Conservation (phyloP, 2,888 invertebrate genomes). For the Netelia inedita region DNA sequence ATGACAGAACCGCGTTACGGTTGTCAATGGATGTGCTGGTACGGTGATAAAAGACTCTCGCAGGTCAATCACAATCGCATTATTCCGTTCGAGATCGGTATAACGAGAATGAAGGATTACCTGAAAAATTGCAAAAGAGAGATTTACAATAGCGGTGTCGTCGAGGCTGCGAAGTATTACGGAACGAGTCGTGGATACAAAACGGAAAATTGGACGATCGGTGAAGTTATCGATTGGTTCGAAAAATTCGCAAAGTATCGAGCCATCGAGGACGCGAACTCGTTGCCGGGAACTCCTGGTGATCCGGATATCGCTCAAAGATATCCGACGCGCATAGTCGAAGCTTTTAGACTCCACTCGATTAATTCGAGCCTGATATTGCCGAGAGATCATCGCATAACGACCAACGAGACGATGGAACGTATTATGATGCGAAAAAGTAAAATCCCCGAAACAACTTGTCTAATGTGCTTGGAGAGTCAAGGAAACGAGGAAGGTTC, state of each 20-base stretch:
- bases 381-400: conserved; percentile 73
- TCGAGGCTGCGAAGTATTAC: conserved; percentile 75
- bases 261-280: conserved; percentile 7
- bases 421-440: conserved; percentile 21
- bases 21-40: conserved; percentile 83
- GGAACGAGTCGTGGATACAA: conserved; percentile 72
- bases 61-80: conserved; percentile 73
- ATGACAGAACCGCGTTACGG: conserved; percentile 79
- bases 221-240: conserved; percentile 73
- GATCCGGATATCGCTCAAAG: conserved; percentile 51
- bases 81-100: conserved; percentile 45
- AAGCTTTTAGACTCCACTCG: conserved; percentile 74
- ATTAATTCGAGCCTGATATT: conserved; percentile 71
- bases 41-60: conserved; percentile 81
- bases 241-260: conserved; percentile 46
- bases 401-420: conserved; percentile 70
- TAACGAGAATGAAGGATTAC: conserved; percentile 48
- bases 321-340: conserved; percentile 75
- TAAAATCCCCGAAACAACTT: conserved; percentile 70
- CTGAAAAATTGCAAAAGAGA: conserved; percentile 49
- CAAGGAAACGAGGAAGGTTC: conserved; percentile 29
- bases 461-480: conserved; percentile 77
- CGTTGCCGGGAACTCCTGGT: conserved; percentile 47
- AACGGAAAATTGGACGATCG: conserved; percentile 75
- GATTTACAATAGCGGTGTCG: conserved; percentile 57